Evolutionary conservation across 2,113 vertebrate species (phyloP), one percentile per base, ranked within the genome.

Genomic region (Cygnus buccinator): DNA sequence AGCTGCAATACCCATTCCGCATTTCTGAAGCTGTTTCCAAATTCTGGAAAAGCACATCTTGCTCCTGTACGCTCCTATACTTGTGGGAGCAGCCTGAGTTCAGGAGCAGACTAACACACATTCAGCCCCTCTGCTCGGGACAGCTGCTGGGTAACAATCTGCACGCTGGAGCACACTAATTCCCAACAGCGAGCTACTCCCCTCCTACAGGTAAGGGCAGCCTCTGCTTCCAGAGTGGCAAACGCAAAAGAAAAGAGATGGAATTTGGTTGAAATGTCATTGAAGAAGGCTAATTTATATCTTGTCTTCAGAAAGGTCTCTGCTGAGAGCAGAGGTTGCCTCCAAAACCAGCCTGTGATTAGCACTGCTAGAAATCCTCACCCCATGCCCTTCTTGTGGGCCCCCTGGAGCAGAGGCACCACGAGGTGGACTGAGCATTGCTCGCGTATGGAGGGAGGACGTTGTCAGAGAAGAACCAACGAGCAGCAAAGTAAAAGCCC

Each of bases 1-100:
- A 87, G 87, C 87, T 94, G 91, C 94, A 79, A 84, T 59, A 76
- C 25, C 77, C 78, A 76, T 76, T 74, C 62, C 58, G 25, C 13
- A 2, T 50, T 93, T 93, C 8, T 85, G 89, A 78, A 39, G 29
- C 46, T 25, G 11, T 22, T 96, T 52, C 78, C 68, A 71, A 46
- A 33, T 59, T 85, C 71, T 80, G 73, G 65, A 79, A 94, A 92
- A 91, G 12, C 1, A 1, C 62, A 62, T 84, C 83, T 68, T 71
- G 48, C 22, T 92, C 66, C 48, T 65, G 20, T 25, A 57, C 3
- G 10, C 46, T 57, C 37, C 61, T 50, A 75, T 22, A 62, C 39
- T 52, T 33, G 35, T 29, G 89, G 90, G 86, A 82, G 22, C 21
- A 41, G 54, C 43, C 58, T 16, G 41, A 76, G 65, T 13, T 61